Evolutionary conservation across 2,113 vertebrate genomes (phyloP).

Genomic region (Plestiodon gilberti): DNA sequence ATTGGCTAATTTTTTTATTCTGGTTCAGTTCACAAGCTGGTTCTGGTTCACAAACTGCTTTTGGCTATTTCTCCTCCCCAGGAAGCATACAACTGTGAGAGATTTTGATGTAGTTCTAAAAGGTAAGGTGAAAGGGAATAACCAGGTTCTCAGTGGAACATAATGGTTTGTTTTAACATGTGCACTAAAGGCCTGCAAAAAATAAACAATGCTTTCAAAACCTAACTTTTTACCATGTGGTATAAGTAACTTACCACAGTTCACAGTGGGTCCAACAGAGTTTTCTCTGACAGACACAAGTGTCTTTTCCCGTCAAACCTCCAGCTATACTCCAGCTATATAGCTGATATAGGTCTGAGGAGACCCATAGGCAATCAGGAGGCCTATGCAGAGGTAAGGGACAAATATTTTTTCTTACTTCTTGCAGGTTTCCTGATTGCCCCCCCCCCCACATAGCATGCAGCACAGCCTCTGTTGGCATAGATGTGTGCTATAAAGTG

Average conservation of each 20-base stretch:
- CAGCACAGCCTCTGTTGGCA: too few species aligned
- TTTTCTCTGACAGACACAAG: slow-evolving; percentile 5
- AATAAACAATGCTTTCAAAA: background rate
- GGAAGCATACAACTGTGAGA: background rate
- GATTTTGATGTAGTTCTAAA: background rate
- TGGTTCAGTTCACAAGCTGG: background rate
- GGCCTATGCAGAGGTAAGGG: too few species aligned
- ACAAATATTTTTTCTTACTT: too few species aligned
- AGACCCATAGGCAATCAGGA: too few species aligned
- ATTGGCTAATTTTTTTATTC: slow-evolving; percentile 50
- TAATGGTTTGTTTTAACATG: background rate
- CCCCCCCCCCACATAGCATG: too few species aligned
- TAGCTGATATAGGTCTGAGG: too few species aligned
- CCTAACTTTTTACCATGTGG: slow-evolving; percentile 37
- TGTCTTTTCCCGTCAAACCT: background rate
- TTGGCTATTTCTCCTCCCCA: background rate
- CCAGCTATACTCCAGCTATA: background rate
- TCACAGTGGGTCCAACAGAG: slow-evolving; percentile 28
- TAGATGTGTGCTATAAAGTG: too few species aligned
- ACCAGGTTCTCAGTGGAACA: background rate
- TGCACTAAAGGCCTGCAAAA: background rate
- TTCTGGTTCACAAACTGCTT: background rate
- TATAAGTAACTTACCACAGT: slow-evolving; percentile 41
- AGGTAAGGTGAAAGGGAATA: background rate
- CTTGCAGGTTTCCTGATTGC: too few species aligned